Evolutionary conservation across 2,888 invertebrate genomes (phyloP), one percentile per base, ranked within the genome.

Genomic region (Drosophila fulvimacula): DNA sequence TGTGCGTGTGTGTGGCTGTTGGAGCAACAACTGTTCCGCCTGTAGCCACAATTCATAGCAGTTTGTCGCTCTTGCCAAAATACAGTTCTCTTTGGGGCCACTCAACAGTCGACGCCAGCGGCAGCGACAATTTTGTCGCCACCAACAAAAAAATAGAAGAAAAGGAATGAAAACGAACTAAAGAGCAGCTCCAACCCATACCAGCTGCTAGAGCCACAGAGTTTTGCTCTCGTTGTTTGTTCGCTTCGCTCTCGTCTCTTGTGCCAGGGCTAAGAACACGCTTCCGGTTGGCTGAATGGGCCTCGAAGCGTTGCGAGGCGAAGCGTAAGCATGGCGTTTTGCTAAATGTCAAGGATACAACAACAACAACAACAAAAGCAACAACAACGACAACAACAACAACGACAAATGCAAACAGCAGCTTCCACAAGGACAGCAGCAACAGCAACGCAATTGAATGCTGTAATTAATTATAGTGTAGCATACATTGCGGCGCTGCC

Each of bases 291-390:
- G 62, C 24, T 61, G 59, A 48, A 41, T 56, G 69, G 46, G 51
- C 34, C 48, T 32, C 64, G 57, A 44, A 66, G 77, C 73, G 62
- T 42, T 34, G 62, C 62, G 53, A 30, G 36, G 27, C 52, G 38
- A 27, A 56, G 63, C 60, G 69, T 42, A 24, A 42, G 59, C 62
- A 39, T 32, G 56, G 60, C 55, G 65, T 63, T 69, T 79, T 79
- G 67, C 73, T 67, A 83, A 83, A 83, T 84, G 82, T 84, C 82
- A 83, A 83, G 83, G 82, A 82, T 82, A 82, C 84, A 79, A 79
- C 76, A 70, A 76, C 59, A 51, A 42, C 10, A 36, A 6, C 41
- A 44, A 19, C 52, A 51, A 34, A n/a, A n/a, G n/a, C 42, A 51
- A 32, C 61, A 57, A 44, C 36, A 6, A 11, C 24, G 42, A 53